Evolutionary conservation across 23 tunicate species (phyloP), one percentile per base, ranked within the genome.

Genomic region (Trididemnum clinides): DNA sequence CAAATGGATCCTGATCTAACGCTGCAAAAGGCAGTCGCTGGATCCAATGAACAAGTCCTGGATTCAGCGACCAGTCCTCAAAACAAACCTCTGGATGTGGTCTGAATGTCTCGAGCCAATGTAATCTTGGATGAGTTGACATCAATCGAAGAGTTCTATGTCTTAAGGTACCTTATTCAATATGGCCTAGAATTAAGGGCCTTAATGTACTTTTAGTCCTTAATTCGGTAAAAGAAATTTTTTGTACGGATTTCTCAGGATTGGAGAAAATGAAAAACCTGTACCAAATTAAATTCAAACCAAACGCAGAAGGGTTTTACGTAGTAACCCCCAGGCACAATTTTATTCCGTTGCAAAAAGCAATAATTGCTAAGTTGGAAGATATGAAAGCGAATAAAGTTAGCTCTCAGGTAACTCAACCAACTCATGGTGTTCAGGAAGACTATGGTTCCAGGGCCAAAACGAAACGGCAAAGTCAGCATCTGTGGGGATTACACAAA

Each of bases 341-440:
- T 1, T 64, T 84, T 27, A 28, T 76, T 22, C 89, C 89, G 1
- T 77, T 86, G 10, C 64, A 34, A 30, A 21, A 63, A 76, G 58
- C 57, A 27, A 84, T 77, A 2, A 32, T 1, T 19, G 65, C 29
- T 6, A 84, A 76, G 77, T 25, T 86, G 29, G 22, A 76, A 7
- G 32, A 59, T 7, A 75, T 86, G 89, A 38, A 57, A 34, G 34
- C 25, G 19, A 1, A 23, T 7, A 84, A 74, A 10, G 89, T 86
- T 15, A 77, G 77, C 12, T 37, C 82, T 2, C 28, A 51, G 28
- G 74, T 76, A 1, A 77, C 62, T 2, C 28, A 77, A 2, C 86
- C 91, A 28, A 83, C 87, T 19, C 64, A 66, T 83, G 87, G 87
- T 83, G 87, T 59, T n/a, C 79, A n/a, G 78, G 64, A n/a, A n/a